Percentiles rank a stretch among this genome's conserved stretches.
Evolutionary conservation across 2,113 vertebrate genomes (phyloP).

Genomic region (Miniopterus natalensis): DNA sequence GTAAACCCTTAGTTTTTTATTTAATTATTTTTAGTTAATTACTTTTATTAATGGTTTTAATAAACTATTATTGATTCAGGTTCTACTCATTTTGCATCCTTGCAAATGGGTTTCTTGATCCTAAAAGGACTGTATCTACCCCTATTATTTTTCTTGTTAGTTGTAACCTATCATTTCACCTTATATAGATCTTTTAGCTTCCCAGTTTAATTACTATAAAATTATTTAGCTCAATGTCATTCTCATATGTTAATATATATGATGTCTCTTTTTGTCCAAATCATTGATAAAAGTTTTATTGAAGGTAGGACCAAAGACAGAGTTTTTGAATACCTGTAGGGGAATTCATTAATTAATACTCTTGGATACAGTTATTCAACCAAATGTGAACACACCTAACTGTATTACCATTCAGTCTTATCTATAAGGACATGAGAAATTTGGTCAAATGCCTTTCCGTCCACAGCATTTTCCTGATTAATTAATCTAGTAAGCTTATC

Average conservation of each 20-base stretch:
- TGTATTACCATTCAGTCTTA: background rate
- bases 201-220: background rate
- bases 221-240: background rate
- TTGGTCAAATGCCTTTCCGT: background rate
- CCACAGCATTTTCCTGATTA: background rate
- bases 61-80: background rate
- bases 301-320: background rate
- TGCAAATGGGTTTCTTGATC: background rate
- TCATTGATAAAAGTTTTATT: background rate
- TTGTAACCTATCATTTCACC: background rate
- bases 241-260: background rate
- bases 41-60: background rate
- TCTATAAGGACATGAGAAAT: background rate
- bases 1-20: background rate
- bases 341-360: conserved; percentile 11
- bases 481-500: background rate
- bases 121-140: background rate
- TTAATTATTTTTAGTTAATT: background rate
- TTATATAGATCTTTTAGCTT: background rate
- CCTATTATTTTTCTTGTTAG: background rate
- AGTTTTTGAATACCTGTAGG: background rate
- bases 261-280: conserved; percentile 10
- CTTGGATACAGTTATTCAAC: background rate
- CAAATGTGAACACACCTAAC: background rate
- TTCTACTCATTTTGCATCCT: background rate